Evolutionary conservation across 2,888 invertebrate species (phyloP), one percentile per base, ranked within the genome.

Genomic region (Polymixis lichenea): DNA sequence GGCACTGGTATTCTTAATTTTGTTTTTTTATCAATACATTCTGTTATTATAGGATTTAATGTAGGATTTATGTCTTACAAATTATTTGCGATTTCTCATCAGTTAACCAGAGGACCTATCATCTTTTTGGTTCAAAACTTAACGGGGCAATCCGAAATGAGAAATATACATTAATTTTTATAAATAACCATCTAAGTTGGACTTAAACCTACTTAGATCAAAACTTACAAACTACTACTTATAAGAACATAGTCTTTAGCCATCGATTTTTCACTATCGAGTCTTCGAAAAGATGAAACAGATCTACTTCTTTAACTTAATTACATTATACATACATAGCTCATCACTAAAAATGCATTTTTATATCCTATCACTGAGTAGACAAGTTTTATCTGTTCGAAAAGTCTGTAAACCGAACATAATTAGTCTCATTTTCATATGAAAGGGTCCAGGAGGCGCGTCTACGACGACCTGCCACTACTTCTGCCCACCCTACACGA

Each of bases 281-380:
- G 90, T 96, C 96, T 96, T 96, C 96, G 96, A 96, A 95, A 92
- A 96, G 96, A 96, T 96, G 95, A 96, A 96, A 96, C 96, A 95
- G 95, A 96, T 96, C 96, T 95, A 96, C 95, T 93, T 89, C 91
- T 91, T 93, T 94, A 93, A 95, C 93, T 93, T 94, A 94, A 91
- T 93, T 92, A 95, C 93, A 94, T 92, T 92, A 91, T 93, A 96
- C 95, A 95, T 92, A 95, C 92, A 95, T 94, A 95, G 95, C 88
- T 95, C 95, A 93, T 89, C 95, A 96, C 96, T 96, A 96, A 94
- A 96, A 96, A 96, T 96, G 96, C 96, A 96, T 95, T 93, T 94
- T 94, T 93, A 93, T 92, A 93, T 93, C 91, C 95, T 96, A 96
- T 95, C 95, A 95, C 94, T 95, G 95, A 95, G 96, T 95, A 96